These are phyloP conservation scores for Heteronetta atricapilla DNA, from an alignment of 2,113 vertebrate species.

Conservation along the genomic window DNA sequence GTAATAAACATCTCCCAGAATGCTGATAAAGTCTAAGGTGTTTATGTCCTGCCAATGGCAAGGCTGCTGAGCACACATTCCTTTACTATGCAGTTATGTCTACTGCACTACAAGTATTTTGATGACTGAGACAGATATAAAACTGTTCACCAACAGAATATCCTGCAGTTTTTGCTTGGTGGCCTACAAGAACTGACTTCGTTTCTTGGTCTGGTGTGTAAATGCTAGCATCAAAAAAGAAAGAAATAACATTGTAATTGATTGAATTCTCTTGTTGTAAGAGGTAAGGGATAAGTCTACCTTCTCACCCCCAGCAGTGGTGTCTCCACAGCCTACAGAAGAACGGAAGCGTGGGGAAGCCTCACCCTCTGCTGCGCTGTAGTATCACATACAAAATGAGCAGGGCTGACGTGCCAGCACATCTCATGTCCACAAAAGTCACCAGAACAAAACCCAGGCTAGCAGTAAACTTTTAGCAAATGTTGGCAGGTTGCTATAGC, in stretches of 20 bases:
- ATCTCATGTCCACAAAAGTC: background rate
- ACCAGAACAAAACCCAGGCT: background rate
- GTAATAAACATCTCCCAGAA: conserved; percentile 31
- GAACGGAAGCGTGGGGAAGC: background rate
- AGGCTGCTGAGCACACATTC: conserved; percentile 30
- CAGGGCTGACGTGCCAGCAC: background rate
- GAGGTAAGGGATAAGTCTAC: background rate
- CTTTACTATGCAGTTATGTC: conserved; percentile 65
- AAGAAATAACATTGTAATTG: background rate
- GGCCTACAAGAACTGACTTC: background rate
- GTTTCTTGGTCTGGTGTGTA: background rate
- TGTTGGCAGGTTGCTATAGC: background rate
- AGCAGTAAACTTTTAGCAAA: background rate
- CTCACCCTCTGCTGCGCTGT: rapidly evolving
- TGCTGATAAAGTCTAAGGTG: conserved; percentile 11
- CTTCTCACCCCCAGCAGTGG: background rate
- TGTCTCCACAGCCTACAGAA: background rate
- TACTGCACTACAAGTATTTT: background rate
- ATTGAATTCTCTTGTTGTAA: background rate
- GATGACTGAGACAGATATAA: conserved; percentile 31
- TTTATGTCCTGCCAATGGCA: conserved; percentile 19
- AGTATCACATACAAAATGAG: background rate
- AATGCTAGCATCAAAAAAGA: background rate
- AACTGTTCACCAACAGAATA: background rate
- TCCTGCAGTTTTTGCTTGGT: background rate